phyloP scores from a whole-genome alignment of 2,888 invertebrate genomes.

The Copidosoma aretas region DNA sequence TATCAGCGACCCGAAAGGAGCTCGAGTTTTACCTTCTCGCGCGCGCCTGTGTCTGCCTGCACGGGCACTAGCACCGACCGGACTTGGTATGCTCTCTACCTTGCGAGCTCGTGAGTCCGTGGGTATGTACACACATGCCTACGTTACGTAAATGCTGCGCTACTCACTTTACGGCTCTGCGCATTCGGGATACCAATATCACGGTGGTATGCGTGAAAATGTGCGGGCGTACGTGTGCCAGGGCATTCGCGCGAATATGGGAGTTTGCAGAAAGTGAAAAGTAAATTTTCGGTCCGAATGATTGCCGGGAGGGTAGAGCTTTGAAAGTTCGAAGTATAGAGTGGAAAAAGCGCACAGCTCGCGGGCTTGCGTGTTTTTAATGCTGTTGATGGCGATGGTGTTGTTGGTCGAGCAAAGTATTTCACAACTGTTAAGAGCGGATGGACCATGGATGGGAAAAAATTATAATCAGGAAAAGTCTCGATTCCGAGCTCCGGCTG shows the following conservation, averaged over 20 bases:
- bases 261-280: neutral
- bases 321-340: no score
- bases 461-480: no score
- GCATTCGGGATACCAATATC: neutral
- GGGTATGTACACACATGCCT: neutral
- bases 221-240: neutral
- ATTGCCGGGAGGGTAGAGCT: no score
- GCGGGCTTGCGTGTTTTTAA: no score
- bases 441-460: no score
- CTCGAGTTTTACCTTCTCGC: slow-evolving; percentile 39
- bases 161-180: neutral
- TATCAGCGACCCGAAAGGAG: slow-evolving; percentile 58
- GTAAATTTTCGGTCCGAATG: neutral
- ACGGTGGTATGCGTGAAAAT: neutral
- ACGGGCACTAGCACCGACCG: slow-evolving; percentile 44
- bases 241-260: neutral
- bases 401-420: no score
- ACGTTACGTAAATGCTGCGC: neutral
- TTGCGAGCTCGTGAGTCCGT: no score
- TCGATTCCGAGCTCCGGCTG: no score
- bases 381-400: no score
- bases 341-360: no score
- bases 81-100: neutral
- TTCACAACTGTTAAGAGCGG: no score
- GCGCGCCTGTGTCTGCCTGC: slow-evolving; percentile 36